These are phyloP conservation scores for Cynaeus angustus DNA, from an alignment of 2,888 invertebrate species.

Conservation along the genomic window DNA sequence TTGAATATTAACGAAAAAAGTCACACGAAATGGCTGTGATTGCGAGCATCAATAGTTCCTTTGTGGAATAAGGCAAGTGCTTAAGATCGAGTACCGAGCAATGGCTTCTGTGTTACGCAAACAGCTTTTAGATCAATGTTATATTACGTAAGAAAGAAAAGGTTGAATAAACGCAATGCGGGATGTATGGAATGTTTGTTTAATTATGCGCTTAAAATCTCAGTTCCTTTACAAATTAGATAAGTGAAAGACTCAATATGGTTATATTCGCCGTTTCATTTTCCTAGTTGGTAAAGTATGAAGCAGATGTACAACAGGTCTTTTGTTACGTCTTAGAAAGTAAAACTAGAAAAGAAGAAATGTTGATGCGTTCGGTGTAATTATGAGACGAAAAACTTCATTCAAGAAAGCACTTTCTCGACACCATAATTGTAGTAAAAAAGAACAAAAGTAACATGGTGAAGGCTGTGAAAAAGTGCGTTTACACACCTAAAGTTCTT, in stretches of 20 bases:
- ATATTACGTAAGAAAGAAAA: slow-evolving; percentile 40
- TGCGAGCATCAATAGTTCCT: slow-evolving; percentile 5
- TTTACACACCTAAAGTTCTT: slow-evolving; percentile 4
- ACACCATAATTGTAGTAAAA: slow-evolving; percentile 7
- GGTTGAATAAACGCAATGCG: slow-evolving; percentile 28
- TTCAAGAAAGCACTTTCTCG: slow-evolving; percentile 24
- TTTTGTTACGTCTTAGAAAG: slow-evolving; percentile 18
- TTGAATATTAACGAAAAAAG: slow-evolving; percentile 12
- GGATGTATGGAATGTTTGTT: slow-evolving; percentile 40
- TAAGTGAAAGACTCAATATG: slow-evolving; percentile 8
- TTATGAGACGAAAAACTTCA: slow-evolving; percentile 22
- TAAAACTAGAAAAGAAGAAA: slow-evolving; percentile 22
- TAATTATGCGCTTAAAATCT: slow-evolving; percentile 27
- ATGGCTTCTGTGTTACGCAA: slow-evolving; percentile 37
- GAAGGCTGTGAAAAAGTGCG: slow-evolving; percentile 18
- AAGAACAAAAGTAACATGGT: slow-evolving; percentile 18
- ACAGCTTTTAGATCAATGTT: slow-evolving; percentile 32
- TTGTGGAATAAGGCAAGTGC: slow-evolving; percentile 6
- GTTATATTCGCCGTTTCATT: slow-evolving; percentile 9
- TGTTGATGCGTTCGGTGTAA: slow-evolving; percentile 10
- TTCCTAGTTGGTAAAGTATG: slow-evolving; percentile 7
- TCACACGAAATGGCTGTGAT: background rate
- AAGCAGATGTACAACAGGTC: slow-evolving; percentile 16
- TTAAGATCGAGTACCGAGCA: slow-evolving; percentile 11
- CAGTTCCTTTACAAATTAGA: slow-evolving; percentile 27